phyloP scores from a whole-genome alignment of 2,113 vertebrate genomes.

The Tragelaphus scriptus region DNA sequence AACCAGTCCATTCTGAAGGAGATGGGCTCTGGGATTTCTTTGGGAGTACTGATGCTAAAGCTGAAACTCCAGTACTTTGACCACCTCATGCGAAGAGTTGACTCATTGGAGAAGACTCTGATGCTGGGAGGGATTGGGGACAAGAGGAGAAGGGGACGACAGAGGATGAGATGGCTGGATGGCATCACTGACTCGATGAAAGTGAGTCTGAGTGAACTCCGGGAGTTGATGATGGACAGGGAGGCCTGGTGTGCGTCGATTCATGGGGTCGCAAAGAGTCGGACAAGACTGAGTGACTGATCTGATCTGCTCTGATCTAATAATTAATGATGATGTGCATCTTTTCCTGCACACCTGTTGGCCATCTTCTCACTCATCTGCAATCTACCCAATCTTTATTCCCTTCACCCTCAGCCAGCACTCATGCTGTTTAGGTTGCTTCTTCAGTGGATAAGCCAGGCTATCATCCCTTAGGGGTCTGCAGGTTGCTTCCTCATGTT shows the following conservation, averaged over 20 bases:
- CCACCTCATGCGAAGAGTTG: too few species aligned
- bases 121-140: too few species aligned
- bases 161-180: too few species aligned
- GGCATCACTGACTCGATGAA: accelerated
- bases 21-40: too few species aligned
- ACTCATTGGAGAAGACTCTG: too few species aligned
- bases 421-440: neutral
- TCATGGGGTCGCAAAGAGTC: neutral
- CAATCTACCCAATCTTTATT: neutral
- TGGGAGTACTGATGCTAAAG: too few species aligned
- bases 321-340: neutral
- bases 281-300: neutral
- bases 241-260: neutral
- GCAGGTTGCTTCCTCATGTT: neutral
- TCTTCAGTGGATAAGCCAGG: neutral
- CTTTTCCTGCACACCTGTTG: neutral
- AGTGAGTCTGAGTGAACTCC: too few species aligned
- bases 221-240: neutral
- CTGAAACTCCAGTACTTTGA: too few species aligned
- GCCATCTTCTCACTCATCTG: neutral
- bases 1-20: too few species aligned
- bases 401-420: neutral
- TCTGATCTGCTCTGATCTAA: neutral
- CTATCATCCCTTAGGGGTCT: neutral
- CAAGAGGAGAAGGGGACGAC: too few species aligned